A percentile compares a stretch with the other conserved stretches of the same genome.
Evolutionary conservation across 35 echinoderm and acorn worm genomes (phyloP).

Genomic region (Amphiura filiformis): DNA sequence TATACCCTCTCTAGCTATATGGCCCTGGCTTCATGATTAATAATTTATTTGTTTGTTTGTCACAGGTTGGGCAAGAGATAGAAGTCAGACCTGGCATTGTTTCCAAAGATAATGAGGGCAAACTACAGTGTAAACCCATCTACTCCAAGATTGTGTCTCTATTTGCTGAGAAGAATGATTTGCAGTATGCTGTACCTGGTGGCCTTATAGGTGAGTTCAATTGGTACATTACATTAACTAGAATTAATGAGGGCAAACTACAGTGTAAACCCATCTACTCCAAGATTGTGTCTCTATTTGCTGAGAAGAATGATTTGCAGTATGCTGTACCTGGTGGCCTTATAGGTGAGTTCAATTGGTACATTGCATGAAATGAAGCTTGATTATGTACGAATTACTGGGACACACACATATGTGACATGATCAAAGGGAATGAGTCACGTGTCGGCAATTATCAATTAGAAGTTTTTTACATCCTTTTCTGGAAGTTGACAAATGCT

Average conservation of each 20-base stretch:
- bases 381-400: too few relatives aligned
- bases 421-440: too few relatives aligned
- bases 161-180: slow-evolving; percentile 97
- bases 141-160: slow-evolving; percentile 96
- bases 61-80: slow-evolving; percentile 97
- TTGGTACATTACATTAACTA: slow-evolving; percentile 70
- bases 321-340: slow-evolving; percentile 64
- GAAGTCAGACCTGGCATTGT: slow-evolving; percentile 91
- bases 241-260: slow-evolving; percentile 86
- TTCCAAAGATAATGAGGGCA: slow-evolving; percentile 88
- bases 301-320: slow-evolving; percentile 97
- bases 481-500: too few relatives aligned
- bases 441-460: too few relatives aligned
- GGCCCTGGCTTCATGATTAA: too few relatives aligned
- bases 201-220: slow-evolving; percentile 7
- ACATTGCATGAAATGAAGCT: too few relatives aligned
- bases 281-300: slow-evolving; percentile 94
- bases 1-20: too few relatives aligned
- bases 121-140: slow-evolving; percentile 93
- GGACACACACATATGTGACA: too few relatives aligned
- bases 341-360: neutral
- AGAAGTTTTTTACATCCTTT: too few relatives aligned
- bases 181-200: slow-evolving; percentile 91
- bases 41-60: too few relatives aligned
- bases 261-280: slow-evolving; percentile 98